Conservation (phyloP, 2,797 vertebrate genomes). For the Agapornis canus region DNA sequence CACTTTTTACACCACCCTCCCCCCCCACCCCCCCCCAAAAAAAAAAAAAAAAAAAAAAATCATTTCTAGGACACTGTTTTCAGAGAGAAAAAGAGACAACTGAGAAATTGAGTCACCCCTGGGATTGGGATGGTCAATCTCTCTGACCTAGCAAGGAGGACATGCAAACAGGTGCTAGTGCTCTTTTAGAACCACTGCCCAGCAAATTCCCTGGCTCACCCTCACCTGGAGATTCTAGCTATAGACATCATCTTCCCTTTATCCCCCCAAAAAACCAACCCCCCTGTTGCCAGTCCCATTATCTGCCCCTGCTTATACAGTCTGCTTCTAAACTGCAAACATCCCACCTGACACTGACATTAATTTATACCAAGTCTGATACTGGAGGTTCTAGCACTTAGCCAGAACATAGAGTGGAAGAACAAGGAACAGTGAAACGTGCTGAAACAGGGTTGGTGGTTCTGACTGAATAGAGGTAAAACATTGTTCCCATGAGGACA, state of each 20-base stretch:
- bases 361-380: not conserved
- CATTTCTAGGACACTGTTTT: not conserved
- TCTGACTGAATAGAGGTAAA: not conserved
- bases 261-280: not conserved
- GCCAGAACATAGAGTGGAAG: accelerated
- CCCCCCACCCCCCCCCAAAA: no score
- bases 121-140: not conserved
- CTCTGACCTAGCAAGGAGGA: not conserved
- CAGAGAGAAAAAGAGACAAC: not conserved
- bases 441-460: not conserved
- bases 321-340: not conserved
- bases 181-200: not conserved
- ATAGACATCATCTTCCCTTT: accelerated
- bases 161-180: not conserved
- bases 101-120: not conserved
- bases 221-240: not conserved
- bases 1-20: no score
- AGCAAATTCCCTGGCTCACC: not conserved
- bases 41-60: not conserved
- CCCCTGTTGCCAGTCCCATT: not conserved
- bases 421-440: accelerated
- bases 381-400: not conserved
- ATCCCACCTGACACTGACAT: accelerated
- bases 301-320: not conserved
- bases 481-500: not conserved